Base-by-base conservation (phyloP, 2,888 invertebrate genomes). In the Timema cristinae region DNA sequence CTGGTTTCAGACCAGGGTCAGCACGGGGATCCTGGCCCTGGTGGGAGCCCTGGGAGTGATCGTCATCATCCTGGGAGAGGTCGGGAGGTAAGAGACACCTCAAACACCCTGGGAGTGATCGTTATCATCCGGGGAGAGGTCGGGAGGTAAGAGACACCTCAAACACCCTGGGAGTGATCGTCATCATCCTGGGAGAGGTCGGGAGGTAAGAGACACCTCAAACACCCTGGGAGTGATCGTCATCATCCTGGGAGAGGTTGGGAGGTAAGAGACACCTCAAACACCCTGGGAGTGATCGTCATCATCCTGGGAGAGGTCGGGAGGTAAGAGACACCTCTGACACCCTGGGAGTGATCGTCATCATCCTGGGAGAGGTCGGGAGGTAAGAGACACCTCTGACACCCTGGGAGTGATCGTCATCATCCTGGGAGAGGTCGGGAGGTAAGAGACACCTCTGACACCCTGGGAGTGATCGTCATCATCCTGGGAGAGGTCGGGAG, bases 1-100 rank as follows among this genome's bases (percentile, higher is more conserved):
- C 71, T 90, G 90, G 90, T 85, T 89, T 78, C 90, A 90, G 81
- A 91, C 91, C 75, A 89, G 90, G 80, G 87, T 91, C 79, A 90
- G 90, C 80, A 89, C 90, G 59, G 90, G 89, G 79, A 88, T 91
- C 77, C 85, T 91, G 75, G 86, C 88, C 71, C 86, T 89, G 78
- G 88, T 91, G 76, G 89, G 88, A 75, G 82, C 90, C 72, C 82
- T 91, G 73, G 90, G 90, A 73, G 87, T 91, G 75, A 84, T 90
- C 77, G 88, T 89, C 68, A 86, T 91, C 74, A 88, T 91, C 78
- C 84, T 90, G 74, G 88, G 89, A 79, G 90, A 89, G 80, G 88
- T 89, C 77, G 89, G 90, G 81, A 87, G 88, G 89, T 89, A 78
- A 81, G 81, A 80, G 1, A 15, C 50, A 49, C 15, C 11, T 15